phyloP scores from a whole-genome alignment of 2,888 invertebrate genomes.

The Bombylius major region DNA sequence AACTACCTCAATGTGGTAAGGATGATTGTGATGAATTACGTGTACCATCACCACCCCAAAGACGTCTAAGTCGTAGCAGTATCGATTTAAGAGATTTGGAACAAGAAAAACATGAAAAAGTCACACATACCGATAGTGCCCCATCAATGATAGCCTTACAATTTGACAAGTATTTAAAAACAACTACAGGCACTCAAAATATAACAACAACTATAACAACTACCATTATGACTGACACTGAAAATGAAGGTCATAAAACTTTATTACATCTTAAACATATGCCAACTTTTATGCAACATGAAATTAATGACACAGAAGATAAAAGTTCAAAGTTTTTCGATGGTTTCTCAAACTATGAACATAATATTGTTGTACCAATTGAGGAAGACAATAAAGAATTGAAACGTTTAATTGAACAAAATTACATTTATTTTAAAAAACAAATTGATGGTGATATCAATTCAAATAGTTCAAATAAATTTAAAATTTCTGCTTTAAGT shows the following conservation, averaged over 20 bases:
- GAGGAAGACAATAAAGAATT: slow-evolving; percentile 36
- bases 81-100: slow-evolving; percentile 37
- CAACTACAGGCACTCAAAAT: neutral
- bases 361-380: slow-evolving; percentile 24
- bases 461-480: slow-evolving; percentile 10
- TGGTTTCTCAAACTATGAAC: neutral
- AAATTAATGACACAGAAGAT: neutral
- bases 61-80: slow-evolving; percentile 36
- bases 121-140: slow-evolving; percentile 37
- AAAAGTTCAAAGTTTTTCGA: neutral
- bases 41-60: slow-evolving; percentile 36
- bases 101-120: slow-evolving; percentile 36
- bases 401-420: slow-evolving; percentile 35
- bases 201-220: slow-evolving; percentile 4
- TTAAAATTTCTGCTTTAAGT: slow-evolving; percentile 27
- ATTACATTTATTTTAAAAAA: slow-evolving; percentile 32
- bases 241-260: neutral
- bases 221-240: slow-evolving; percentile 10
- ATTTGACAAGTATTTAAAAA: slow-evolving; percentile 24
- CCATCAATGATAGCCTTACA: slow-evolving; percentile 36
- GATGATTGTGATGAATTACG: slow-evolving; percentile 36
- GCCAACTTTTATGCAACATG: slow-evolving; percentile 2
- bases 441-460: slow-evolving; percentile 19
- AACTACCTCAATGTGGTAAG: slow-evolving; percentile 29
- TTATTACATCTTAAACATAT: slow-evolving; percentile 5